Evolutionary conservation across 2,888 invertebrate species (phyloP).

Genomic region (Sinopyrophorus schimmeli): DNA sequence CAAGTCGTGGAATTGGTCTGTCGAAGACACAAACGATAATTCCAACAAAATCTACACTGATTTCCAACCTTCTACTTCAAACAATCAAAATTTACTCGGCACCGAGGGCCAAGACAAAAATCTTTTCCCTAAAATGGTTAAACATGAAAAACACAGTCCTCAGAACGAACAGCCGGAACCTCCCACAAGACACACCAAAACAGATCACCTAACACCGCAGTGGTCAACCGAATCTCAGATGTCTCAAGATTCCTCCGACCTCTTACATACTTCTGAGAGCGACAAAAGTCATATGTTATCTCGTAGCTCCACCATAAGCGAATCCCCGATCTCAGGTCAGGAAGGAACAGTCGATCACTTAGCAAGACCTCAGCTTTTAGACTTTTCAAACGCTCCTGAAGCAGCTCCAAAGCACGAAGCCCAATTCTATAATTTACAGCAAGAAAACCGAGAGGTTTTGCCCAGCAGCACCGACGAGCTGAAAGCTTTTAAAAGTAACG

Average conservation of each 20-base stretch:
- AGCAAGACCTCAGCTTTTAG: constrained; percentile 2
- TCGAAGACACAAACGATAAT: constrained; percentile 54
- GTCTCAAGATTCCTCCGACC: constrained; percentile 68
- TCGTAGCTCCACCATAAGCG: constrained; percentile 54
- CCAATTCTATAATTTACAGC: constrained; percentile 17
- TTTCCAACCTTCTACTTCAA: not conserved
- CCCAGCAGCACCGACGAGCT: constrained; percentile 12
- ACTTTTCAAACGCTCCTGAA: constrained; percentile 3
- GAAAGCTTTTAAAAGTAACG: constrained; percentile 47
- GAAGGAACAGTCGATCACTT: constrained; percentile 16
- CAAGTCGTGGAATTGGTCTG: constrained; percentile 67
- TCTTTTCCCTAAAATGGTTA: constrained; percentile 57
- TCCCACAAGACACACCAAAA: constrained; percentile 42
- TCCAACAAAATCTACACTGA: constrained; percentile 52
- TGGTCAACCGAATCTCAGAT: constrained; percentile 70
- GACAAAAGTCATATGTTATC: constrained; percentile 65
- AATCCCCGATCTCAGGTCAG: constrained; percentile 47
- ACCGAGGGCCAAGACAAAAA: constrained; percentile 50
- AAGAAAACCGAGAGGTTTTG: constrained; percentile 34
- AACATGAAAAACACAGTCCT: constrained; percentile 27
- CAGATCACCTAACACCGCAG: constrained; percentile 58
- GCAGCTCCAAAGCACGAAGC: not conserved
- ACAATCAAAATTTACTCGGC: constrained; percentile 40
- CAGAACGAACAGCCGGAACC: constrained; percentile 12
- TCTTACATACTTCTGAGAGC: constrained; percentile 64